Percentiles rank a stretch among this genome's conserved stretches.
Conservation (phyloP, 1,140 invertebrate genomes). For the Leptoteleia sp. region DNA sequence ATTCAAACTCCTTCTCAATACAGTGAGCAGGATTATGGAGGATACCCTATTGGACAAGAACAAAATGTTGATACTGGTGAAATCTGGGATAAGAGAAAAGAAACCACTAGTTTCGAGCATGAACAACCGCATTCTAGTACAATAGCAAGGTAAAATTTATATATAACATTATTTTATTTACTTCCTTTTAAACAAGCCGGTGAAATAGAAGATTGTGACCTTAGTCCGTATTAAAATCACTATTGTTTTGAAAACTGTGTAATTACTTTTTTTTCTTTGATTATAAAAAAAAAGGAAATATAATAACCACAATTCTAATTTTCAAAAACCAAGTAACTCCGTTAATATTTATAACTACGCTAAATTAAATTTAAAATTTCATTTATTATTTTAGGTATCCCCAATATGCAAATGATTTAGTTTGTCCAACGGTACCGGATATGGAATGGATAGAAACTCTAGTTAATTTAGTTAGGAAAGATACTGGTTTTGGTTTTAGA, state of each 20-base stretch:
- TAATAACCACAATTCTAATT: too few relatives aligned
- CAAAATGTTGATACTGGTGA: constrained; percentile 80
- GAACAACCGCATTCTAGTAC: constrained; percentile 83
- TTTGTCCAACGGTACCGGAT: constrained; percentile 78
- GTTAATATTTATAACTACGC: background rate
- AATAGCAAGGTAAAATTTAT: constrained; percentile 77
- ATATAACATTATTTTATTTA: constrained; percentile 8
- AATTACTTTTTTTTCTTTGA: too few relatives aligned
- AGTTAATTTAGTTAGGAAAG: constrained; percentile 90
- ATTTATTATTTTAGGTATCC: constrained; percentile 74
- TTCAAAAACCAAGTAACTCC: constrained; percentile 1
- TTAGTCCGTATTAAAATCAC: too few relatives aligned
- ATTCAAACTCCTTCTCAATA: constrained; percentile 74
- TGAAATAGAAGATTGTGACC: too few relatives aligned
- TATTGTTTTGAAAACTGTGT: too few relatives aligned
- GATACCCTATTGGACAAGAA: constrained; percentile 77
- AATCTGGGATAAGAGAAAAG: constrained; percentile 82
- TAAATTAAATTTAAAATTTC: constrained; percentile 37
- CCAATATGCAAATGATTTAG: constrained; percentile 76
- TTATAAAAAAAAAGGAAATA: too few relatives aligned
- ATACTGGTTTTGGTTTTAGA: constrained; percentile 96
- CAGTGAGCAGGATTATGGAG: constrained; percentile 73
- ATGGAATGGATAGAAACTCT: constrained; percentile 88
- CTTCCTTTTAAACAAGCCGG: too few relatives aligned
- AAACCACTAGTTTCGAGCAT: constrained; percentile 87